These are phyloP conservation scores for Polietes domitor DNA, from an alignment of 2,888 invertebrate species.

Conservation along the genomic window DNA sequence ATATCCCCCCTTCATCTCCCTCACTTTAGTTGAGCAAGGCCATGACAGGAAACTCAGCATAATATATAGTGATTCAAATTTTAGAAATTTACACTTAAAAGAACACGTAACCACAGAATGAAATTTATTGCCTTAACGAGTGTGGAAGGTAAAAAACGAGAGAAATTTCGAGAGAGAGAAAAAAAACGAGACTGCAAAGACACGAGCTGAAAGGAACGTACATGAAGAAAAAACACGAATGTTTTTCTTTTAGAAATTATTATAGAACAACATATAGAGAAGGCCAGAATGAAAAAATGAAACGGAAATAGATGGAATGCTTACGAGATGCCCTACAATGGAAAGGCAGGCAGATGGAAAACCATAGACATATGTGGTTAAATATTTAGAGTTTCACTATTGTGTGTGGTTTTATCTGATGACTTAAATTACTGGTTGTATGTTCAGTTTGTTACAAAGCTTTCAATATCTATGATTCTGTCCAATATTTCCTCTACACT, in stretches of 20 bases:
- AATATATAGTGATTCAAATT: constrained; percentile 66
- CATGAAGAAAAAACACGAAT: constrained; percentile 10
- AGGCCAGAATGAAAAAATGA: not conserved
- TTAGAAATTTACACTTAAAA: constrained; percentile 66
- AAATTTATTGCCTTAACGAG: constrained; percentile 67
- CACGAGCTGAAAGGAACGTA: not conserved
- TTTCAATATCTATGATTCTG: no score
- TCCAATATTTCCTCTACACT: no score
- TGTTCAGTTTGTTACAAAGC: no score
- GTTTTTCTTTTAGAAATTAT: constrained; percentile 35
- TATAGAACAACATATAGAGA: constrained; percentile 18
- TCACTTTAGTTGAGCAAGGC: not conserved
- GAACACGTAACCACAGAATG: constrained; percentile 66
- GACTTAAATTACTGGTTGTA: no score
- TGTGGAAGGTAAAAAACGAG: constrained; percentile 48
- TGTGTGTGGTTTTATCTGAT: no score
- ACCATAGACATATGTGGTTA: no score
- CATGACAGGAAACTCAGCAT: constrained; percentile 50
- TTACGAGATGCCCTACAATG: not conserved
- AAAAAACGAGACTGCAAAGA: constrained; percentile 7
- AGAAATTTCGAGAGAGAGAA: constrained; percentile 25
- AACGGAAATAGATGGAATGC: not conserved
- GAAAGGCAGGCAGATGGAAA: not conserved
- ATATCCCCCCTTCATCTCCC: not conserved
- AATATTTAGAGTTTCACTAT: no score